These are phyloP conservation scores for Apodemia zela DNA, from an alignment of 2,888 invertebrate species.

Conservation along the genomic window DNA sequence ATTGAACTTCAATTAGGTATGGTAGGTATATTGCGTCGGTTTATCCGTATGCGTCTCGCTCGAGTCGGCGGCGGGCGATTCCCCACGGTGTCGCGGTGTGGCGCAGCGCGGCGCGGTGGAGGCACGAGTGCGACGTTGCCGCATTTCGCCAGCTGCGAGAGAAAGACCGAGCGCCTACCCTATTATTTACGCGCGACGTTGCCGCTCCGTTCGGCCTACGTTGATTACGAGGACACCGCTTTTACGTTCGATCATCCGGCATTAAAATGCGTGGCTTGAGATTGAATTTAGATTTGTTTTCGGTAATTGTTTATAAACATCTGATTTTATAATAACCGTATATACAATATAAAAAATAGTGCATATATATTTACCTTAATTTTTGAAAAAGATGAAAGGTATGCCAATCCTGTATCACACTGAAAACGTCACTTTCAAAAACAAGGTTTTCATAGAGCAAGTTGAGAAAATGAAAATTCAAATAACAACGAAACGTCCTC, in stretches of 20 bases:
- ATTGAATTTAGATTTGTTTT: slow-evolving; percentile 6
- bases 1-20: slow-evolving; percentile 38
- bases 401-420: not conserved
- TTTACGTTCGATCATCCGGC: slow-evolving; percentile 76
- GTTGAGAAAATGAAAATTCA: slow-evolving; percentile 37
- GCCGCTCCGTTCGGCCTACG: slow-evolving; percentile 74
- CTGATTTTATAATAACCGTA: not conserved
- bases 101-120: slow-evolving; percentile 55
- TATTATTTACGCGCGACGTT: slow-evolving; percentile 80
- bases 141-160: slow-evolving; percentile 77
- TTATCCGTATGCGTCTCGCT: slow-evolving; percentile 63
- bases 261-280: slow-evolving; percentile 50
- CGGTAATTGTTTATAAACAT: not conserved
- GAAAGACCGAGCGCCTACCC: slow-evolving; percentile 78
- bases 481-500: slow-evolving; percentile 64
- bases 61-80: slow-evolving; percentile 48
- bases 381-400: not conserved
- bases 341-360: not conserved
- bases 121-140: slow-evolving; percentile 65
- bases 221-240: slow-evolving; percentile 80
- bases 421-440: slow-evolving; percentile 10
- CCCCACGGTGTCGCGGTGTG: slow-evolving; percentile 51
- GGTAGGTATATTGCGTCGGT: slow-evolving; percentile 70
- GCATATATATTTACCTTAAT: not conserved
- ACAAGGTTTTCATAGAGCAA: slow-evolving; percentile 12